A percentile compares a stretch with the other conserved stretches of the same genome.
Evolutionary conservation across 1,140 invertebrate species (phyloP).

Genomic region (Leptinotarsa defecta): DNA sequence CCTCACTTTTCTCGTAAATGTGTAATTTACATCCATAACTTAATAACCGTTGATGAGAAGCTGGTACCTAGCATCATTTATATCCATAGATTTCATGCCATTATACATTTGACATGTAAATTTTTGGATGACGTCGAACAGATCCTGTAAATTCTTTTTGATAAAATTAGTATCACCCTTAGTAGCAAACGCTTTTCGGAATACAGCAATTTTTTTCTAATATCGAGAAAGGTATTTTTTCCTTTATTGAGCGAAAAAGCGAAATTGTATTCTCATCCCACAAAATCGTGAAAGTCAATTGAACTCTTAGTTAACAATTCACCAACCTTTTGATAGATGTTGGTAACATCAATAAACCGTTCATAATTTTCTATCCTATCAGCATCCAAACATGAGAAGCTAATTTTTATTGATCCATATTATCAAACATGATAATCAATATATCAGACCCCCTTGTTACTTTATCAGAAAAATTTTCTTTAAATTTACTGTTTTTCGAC

Average conservation of each 20-base stretch:
- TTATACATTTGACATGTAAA: conserved; percentile 32
- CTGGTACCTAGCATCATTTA: conserved; percentile 40
- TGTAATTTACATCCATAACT: conserved; percentile 29
- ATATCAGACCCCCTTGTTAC: neutral
- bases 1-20: conserved; percentile 37
- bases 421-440: neutral
- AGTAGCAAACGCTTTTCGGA: neutral
- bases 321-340: neutral
- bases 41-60: conserved; percentile 39
- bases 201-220: neutral
- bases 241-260: neutral
- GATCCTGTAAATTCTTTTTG: neutral
- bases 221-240: neutral
- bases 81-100: conserved; percentile 34
- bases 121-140: conserved; percentile 24
- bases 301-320: neutral
- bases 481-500: neutral
- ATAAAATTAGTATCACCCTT: neutral
- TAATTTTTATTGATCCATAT: neutral
- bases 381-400: neutral
- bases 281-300: neutral
- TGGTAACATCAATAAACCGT: neutral
- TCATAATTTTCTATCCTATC: neutral
- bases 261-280: neutral
- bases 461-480: neutral